These are phyloP conservation scores for Saccostrea cuccullata DNA, from an alignment of 1,140 invertebrate species.

Conservation along the genomic window DNA sequence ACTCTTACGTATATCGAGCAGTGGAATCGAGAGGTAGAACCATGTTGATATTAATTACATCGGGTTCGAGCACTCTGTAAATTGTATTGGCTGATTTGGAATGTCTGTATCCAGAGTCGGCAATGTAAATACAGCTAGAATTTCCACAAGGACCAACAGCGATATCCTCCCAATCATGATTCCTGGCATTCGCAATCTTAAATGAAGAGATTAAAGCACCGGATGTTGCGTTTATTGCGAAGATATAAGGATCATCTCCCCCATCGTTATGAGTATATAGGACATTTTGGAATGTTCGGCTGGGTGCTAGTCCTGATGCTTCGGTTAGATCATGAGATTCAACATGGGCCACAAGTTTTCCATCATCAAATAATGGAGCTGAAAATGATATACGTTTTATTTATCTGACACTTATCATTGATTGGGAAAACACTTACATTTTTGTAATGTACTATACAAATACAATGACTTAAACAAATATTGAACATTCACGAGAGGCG, in stretches of 20 bases:
- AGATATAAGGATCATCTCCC: slow-evolving; percentile 16
- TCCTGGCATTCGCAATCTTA: slow-evolving; percentile 32
- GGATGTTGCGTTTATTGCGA: slow-evolving; percentile 41
- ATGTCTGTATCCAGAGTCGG: slow-evolving; percentile 33
- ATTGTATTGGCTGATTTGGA: slow-evolving; percentile 37
- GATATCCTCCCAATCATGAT: slow-evolving; percentile 60
- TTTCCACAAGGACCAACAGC: slow-evolving; percentile 56
- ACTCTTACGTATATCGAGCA: background rate
- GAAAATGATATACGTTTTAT: no score
- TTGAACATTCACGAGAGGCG: no score
- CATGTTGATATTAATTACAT: background rate
- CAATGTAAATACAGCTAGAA: slow-evolving; percentile 53
- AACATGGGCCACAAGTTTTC: no score
- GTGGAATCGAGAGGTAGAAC: background rate
- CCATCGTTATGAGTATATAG: slow-evolving; percentile 60
- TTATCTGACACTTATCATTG: no score
- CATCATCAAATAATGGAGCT: no score
- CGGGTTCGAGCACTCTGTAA: slow-evolving; percentile 55
- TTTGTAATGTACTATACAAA: no score
- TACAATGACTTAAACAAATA: no score
- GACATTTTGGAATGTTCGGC: slow-evolving; percentile 34
- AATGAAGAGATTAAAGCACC: slow-evolving; percentile 31
- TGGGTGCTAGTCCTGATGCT: slow-evolving; percentile 56
- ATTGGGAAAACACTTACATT: no score
- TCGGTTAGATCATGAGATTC: slow-evolving; percentile 8